phyloP scores from a whole-genome alignment of 1,140 invertebrate species.

The Trichonephila clavipes region DNA sequence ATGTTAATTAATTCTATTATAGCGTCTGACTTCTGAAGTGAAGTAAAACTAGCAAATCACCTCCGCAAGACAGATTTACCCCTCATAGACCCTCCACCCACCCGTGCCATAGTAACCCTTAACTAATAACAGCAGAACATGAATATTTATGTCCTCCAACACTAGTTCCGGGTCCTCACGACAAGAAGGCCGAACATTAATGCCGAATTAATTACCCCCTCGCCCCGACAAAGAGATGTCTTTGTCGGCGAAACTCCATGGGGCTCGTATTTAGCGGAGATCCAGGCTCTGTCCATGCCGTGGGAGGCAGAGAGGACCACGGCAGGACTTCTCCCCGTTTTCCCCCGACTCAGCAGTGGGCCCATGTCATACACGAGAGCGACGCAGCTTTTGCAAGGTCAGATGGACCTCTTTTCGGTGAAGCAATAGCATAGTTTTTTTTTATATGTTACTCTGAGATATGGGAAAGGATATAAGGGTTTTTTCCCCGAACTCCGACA shows the following conservation, averaged over 20 bases:
- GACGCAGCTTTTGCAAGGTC: slow-evolving; percentile 7
- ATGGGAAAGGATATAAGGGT: slow-evolving; percentile 26
- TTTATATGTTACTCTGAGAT: neutral
- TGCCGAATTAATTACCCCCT: slow-evolving; percentile 61
- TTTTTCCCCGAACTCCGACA: neutral
- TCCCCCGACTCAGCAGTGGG: slow-evolving; percentile 31
- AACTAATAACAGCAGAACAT: slow-evolving; percentile 46
- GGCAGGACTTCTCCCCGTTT: slow-evolving; percentile 6
- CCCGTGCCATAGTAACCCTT: neutral
- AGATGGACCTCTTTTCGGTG: slow-evolving; percentile 1
- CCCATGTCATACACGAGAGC: slow-evolving; percentile 23
- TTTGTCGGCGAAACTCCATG: slow-evolving; percentile 60
- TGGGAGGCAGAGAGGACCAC: slow-evolving; percentile 39
- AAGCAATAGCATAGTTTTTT: neutral
- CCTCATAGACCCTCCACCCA: neutral
- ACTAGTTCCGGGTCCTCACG: slow-evolving; percentile 52
- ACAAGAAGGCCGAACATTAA: slow-evolving; percentile 46
- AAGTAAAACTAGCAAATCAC: too few species aligned
- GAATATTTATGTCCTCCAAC: slow-evolving; percentile 43
- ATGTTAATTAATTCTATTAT: too few species aligned
- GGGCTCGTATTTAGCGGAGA: slow-evolving; percentile 44
- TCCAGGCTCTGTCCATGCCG: slow-evolving; percentile 9
- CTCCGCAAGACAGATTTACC: neutral
- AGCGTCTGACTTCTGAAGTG: too few species aligned
- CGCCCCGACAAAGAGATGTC: slow-evolving; percentile 44